These are phyloP conservation scores for Chaunax sp. DNA, from an alignment of 2,797 vertebrate genomes.

Conservation along the genomic window DNA sequence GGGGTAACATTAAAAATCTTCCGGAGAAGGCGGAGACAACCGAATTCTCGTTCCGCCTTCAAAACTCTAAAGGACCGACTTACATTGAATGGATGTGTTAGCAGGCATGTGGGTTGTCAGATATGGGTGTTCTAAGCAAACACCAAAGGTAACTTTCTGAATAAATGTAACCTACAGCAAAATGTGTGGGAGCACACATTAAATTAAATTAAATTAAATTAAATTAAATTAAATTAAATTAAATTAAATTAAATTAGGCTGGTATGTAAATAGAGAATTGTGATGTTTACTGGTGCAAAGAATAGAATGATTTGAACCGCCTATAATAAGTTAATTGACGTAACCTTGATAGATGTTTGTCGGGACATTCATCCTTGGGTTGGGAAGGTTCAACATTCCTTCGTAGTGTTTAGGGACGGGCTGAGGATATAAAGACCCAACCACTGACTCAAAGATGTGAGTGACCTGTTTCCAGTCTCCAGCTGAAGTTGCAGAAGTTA, in stretches of 20 bases:
- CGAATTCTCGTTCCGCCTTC: constrained; percentile 28
- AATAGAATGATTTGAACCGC: constrained; percentile 28
- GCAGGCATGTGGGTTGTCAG: neutral
- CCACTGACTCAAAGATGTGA: constrained; percentile 9
- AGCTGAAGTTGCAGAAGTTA: constrained; percentile 28
- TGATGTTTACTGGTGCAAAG: neutral
- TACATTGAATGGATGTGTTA: neutral
- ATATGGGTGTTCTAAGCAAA: neutral
- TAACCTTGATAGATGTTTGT: constrained; percentile 76
- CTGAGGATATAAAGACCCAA: constrained; percentile 72
- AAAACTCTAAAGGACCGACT: constrained; percentile 19
- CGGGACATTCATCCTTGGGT: constrained; percentile 55
- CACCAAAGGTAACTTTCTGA: neutral
- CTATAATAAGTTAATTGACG: constrained; percentile 69
- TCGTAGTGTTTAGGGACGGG: constrained; percentile 49
- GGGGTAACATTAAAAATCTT: constrained; percentile 55
- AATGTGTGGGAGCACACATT: neutral
- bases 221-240: too few species aligned
- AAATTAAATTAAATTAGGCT: neutral
- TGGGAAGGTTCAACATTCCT: constrained; percentile 83
- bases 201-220: neutral
- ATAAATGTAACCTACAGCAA: neutral
- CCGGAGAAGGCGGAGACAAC: constrained; percentile 35
- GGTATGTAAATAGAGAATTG: neutral
- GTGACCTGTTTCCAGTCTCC: constrained; percentile 16